Conservation (phyloP, 1,140 invertebrate genomes). For the Mizuhopecten yessoensis region DNA sequence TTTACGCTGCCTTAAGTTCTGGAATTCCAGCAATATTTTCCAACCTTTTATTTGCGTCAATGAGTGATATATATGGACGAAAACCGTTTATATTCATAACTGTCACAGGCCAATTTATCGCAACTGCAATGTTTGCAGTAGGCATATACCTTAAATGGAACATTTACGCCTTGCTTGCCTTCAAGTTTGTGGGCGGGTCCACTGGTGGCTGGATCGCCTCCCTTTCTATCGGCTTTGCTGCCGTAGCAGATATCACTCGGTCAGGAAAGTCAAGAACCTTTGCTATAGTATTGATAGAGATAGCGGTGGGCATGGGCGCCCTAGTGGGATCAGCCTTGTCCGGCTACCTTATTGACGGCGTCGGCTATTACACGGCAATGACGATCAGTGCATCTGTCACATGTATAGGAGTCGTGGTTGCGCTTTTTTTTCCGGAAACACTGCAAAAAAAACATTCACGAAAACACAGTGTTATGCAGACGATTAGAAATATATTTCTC, state of each 20-base stretch:
- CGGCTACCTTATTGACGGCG: background rate
- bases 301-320: background rate
- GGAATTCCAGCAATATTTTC: background rate
- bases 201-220: constrained; percentile 49
- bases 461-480: background rate
- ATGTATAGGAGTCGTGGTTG: background rate
- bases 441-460: background rate
- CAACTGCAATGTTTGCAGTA: background rate
- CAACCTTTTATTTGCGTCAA: background rate
- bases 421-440: background rate
- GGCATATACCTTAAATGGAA: constrained; percentile 42
- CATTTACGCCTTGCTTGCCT: constrained; percentile 45
- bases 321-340: background rate
- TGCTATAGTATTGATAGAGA: constrained; percentile 40
- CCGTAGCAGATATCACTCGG: constrained; percentile 51
- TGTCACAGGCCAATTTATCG: background rate
- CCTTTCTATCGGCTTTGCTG: constrained; percentile 34
- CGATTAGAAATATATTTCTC: background rate
- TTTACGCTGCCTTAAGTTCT: background rate
- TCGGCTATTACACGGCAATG: background rate
- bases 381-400: background rate
- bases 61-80: background rate
- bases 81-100: background rate
- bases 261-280: constrained; percentile 46
- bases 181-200: constrained; percentile 46